Evolutionary conservation across 2,888 invertebrate genomes (phyloP).

Genomic region (Cataglyphis livida): DNA sequence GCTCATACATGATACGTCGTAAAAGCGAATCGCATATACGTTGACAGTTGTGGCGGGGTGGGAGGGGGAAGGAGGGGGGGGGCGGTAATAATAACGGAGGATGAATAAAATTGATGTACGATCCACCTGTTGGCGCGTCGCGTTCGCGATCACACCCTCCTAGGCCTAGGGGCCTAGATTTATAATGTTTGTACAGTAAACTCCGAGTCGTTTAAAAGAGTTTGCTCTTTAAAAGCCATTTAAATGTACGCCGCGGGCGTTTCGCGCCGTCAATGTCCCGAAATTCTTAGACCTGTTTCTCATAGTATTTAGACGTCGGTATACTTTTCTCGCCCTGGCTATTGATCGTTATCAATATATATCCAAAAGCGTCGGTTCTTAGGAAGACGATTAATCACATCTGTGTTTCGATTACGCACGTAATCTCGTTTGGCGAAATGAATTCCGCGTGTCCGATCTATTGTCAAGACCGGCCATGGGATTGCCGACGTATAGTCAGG

Average conservation of each 20-base stretch:
- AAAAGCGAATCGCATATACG: neutral
- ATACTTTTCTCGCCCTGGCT: conserved; percentile 49
- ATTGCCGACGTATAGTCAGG: conserved; percentile 56
- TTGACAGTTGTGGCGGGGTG: neutral
- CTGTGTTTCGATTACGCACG: conserved; percentile 33
- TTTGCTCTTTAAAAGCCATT: conserved; percentile 45
- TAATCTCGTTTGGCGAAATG: conserved; percentile 5
- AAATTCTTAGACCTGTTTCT: conserved; percentile 50
- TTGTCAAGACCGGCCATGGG: conserved; percentile 61
- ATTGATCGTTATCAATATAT: neutral
- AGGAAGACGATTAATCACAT: conserved; percentile 42
- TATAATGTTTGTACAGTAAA: conserved; percentile 37
- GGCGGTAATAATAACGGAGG: neutral
- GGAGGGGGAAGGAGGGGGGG: no score
- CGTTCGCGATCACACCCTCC: conserved; percentile 10
- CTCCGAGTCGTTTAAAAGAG: conserved; percentile 35
- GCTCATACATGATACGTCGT: neutral
- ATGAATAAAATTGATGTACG: conserved; percentile 17
- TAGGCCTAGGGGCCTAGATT: conserved; percentile 24
- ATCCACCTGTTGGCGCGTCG: conserved; percentile 32
- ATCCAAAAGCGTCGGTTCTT: neutral
- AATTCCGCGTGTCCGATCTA: conserved; percentile 45
- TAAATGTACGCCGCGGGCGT: conserved; percentile 16
- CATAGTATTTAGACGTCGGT: conserved; percentile 68
- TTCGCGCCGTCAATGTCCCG: conserved; percentile 24